These are phyloP conservation scores for Lepidocyrtoides sp. DNA, from an alignment of 2,888 invertebrate genomes.

Conservation along the genomic window DNA sequence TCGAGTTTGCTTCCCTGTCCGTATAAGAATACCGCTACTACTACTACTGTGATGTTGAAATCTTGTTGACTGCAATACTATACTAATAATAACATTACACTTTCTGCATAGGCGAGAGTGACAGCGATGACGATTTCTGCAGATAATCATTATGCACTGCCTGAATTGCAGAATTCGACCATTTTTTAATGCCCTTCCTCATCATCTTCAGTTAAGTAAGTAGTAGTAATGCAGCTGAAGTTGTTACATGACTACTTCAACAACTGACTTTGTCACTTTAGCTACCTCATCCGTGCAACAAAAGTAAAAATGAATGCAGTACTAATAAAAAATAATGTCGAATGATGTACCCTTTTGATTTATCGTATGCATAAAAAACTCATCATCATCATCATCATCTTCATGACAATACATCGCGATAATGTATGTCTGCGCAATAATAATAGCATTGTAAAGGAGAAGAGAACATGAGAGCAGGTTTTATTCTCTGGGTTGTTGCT, in stretches of 20 bases:
- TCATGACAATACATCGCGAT: neutral
- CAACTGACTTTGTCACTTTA: neutral
- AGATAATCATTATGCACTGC: neutral
- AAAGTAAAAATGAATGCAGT: conserved; percentile 1
- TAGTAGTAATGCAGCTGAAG: neutral
- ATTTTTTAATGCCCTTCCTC: conserved; percentile 28
- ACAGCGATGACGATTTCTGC: neutral
- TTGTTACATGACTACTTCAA: neutral
- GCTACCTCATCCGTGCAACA: neutral
- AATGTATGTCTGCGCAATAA: neutral
- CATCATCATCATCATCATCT: too few species aligned
- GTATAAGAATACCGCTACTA: neutral
- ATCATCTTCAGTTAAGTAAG: conserved; percentile 19
- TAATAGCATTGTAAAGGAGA: neutral
- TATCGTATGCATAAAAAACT: conserved; percentile 28
- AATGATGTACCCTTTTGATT: conserved; percentile 46
- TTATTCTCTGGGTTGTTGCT: neutral
- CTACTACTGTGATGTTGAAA: conserved; percentile 37
- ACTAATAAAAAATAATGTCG: conserved; percentile 10
- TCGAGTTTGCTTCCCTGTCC: conserved; percentile 73
- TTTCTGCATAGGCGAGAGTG: conserved; percentile 28
- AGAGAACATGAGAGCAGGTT: conserved; percentile 10
- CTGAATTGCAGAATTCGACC: neutral
- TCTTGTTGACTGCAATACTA: neutral
- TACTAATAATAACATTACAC: conserved; percentile 24